Conservation (phyloP, 2,888 invertebrate species). For the Nomada lathburiana region DNA sequence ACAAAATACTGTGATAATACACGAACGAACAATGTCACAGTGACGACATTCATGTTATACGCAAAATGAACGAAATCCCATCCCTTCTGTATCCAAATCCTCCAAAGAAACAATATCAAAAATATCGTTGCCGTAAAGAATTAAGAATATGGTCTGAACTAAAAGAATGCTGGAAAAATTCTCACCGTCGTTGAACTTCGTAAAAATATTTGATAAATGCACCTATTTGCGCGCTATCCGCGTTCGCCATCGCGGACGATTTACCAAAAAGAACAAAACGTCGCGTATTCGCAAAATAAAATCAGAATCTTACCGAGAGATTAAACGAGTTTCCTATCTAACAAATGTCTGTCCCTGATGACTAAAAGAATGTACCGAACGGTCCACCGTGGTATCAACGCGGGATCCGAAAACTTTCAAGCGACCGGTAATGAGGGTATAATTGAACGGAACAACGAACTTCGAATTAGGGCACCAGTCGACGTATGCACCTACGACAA, state of each 20-base stretch:
- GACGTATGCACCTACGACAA: not conserved
- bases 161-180: constrained; percentile 20
- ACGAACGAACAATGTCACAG: constrained; percentile 72
- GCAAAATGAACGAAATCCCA: constrained; percentile 27
- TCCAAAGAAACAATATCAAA: not conserved
- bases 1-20: constrained; percentile 31
- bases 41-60: constrained; percentile 65
- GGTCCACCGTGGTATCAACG: no score
- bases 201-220: constrained; percentile 7
- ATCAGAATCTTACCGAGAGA: not conserved
- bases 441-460: constrained; percentile 15
- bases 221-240: constrained; percentile 19
- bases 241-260: not conserved
- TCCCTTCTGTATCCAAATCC: constrained; percentile 9
- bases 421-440: constrained; percentile 1
- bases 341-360: not conserved
- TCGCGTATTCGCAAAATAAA: not conserved
- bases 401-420: constrained; percentile 11
- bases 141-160: constrained; percentile 44
- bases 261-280: not conserved
- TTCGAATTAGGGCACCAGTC: not conserved
- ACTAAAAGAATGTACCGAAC: constrained; percentile 16
- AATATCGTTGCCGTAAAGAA: constrained; percentile 8
- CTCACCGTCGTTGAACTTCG: constrained; percentile 21
- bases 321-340: not conserved